Evolutionary conservation across 2,888 invertebrate genomes (phyloP), one percentile per base, ranked within the genome.

Genomic region (Buathra laborator): DNA sequence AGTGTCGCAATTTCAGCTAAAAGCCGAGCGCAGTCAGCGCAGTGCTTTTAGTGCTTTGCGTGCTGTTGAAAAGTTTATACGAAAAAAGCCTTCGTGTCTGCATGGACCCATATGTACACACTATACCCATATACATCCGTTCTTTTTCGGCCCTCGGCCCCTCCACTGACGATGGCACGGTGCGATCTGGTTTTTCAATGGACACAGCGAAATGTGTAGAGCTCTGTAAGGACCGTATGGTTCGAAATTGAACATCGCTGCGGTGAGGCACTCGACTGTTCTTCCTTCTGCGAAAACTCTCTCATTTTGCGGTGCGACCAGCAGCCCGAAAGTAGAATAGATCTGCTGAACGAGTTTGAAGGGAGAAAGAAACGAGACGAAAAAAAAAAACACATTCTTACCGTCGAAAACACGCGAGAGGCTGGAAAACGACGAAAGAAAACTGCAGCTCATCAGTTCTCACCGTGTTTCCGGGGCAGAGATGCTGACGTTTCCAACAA

Each of bases 1-100:
- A 77, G 75, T 78, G 78, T 74, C 81, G 76, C 85, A 86, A 86
- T 83, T 75, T 76, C 37, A 86, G 89, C 88, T 90, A 88, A 89
- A 90, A 90, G 89, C 87, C 84, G 59, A 83, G 81, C 72, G 84
- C 70, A 72, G 66, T 24, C 46, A 14, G 43, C 51, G 79, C 86
- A 76, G 78, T 79, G 90, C 89, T 90, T 90, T 90, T 90, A 90
- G 86, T 84, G 87, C 77, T 76, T 76, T 87, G 87, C 87, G 86
- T 85, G 84, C 88, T 82, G 88, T 89, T 87, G 87, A 86, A 87
- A 87, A 86, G 87, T 82, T 67, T 64, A 43, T 67, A 78, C 75
- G 9, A 82, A 59, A 53, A 66, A 24, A 70, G 14, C 14, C 56
- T 43, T 56, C 44, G 43, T 56, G 2, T 2, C 56, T 29, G 24